Percentiles rank a stretch among this genome's conserved stretches.
phyloP scores from a whole-genome alignment of 2,888 invertebrate genomes.

The Himalopsyche japonica region DNA sequence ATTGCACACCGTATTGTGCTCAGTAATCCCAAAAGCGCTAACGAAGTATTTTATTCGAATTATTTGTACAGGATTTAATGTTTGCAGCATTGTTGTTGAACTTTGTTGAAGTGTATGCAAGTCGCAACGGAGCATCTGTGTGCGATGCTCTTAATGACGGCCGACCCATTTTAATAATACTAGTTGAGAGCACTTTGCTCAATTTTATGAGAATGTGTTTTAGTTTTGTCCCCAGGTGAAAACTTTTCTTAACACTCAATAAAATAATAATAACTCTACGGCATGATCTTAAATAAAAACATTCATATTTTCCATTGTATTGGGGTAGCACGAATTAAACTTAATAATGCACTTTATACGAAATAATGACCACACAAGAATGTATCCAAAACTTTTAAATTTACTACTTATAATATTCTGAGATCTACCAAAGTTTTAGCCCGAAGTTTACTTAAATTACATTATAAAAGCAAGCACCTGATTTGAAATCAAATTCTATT shows the following conservation, averaged over 20 bases:
- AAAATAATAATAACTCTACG: too few relatives aligned
- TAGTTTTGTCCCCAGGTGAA: neutral
- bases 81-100: conserved; percentile 7
- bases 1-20: conserved; percentile 16
- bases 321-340: too few relatives aligned
- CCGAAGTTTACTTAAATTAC: too few relatives aligned
- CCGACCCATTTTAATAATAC: neutral
- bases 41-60: conserved; percentile 30
- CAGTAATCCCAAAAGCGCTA: conserved; percentile 24
- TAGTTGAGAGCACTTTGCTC: neutral
- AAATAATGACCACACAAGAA: too few relatives aligned
- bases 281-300: too few relatives aligned
- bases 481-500: too few relatives aligned
- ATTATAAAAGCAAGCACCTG: too few relatives aligned
- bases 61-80: conserved; percentile 24
- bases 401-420: too few relatives aligned
- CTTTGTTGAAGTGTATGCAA: neutral
- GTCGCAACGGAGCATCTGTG: neutral
- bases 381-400: too few relatives aligned
- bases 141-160: neutral
- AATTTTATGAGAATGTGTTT: neutral
- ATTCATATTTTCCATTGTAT: too few relatives aligned
- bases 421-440: too few relatives aligned
- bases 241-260: neutral
- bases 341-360: too few relatives aligned